A percentile compares a stretch with the other conserved stretches of the same genome.
phyloP scores from a whole-genome alignment of 2,797 vertebrate genomes.

The Tapera naevia region DNA sequence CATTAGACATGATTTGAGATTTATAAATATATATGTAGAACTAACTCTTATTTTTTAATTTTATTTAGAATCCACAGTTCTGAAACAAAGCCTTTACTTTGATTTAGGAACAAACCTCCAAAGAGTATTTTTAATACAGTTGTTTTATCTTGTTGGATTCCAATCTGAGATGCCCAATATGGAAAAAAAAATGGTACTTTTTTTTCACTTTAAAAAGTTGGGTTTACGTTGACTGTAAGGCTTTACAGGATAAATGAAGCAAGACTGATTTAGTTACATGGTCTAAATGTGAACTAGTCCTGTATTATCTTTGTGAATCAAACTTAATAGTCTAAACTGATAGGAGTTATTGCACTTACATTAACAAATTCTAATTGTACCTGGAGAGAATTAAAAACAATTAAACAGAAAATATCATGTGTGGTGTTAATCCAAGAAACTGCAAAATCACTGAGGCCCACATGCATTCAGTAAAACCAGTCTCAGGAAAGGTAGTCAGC shows the following conservation, averaged over 20 bases:
- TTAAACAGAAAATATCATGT: neutral
- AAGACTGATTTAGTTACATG: slow-evolving; percentile 6
- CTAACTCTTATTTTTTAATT: neutral
- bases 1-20: neutral
- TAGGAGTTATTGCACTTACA: neutral
- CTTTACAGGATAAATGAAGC: slow-evolving; percentile 64
- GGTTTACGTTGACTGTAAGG: slow-evolving; percentile 39
- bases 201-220: slow-evolving; percentile 12
- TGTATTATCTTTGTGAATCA: slow-evolving; percentile 1
- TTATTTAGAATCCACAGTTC: neutral
- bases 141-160: neutral
- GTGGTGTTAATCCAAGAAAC: slow-evolving; percentile 28
- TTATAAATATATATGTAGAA: neutral
- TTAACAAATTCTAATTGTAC: neutral
- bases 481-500: neutral
- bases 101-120: neutral
- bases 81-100: slow-evolving; percentile 28
- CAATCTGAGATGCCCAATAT: neutral
- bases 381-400: neutral
- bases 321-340: neutral
- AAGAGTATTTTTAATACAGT: slow-evolving; percentile 27
- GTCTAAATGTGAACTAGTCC: neutral
- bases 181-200: neutral
- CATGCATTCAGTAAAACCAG: neutral
- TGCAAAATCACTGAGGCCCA: neutral